Conservation (phyloP, 2,113 vertebrate genomes). For the Mormyrus lacerda region DNA sequence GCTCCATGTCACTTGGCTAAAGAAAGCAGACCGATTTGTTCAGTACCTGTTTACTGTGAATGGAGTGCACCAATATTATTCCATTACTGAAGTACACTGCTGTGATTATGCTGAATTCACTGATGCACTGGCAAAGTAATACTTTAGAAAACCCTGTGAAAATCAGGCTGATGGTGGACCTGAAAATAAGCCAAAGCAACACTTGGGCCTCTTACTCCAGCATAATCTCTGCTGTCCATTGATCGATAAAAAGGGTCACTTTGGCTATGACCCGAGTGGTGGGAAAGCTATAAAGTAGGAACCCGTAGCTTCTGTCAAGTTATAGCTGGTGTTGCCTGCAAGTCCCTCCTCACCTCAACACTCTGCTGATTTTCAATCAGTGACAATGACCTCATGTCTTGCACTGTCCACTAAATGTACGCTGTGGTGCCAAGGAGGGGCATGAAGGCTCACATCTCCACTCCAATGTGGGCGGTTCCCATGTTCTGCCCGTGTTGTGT, state of each 20-base stretch:
- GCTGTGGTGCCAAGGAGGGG: not conserved
- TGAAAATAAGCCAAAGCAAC: not conserved
- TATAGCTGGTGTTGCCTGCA: not conserved
- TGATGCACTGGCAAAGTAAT: not conserved
- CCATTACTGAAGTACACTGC: not conserved
- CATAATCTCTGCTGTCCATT: no score
- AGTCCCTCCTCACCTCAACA: not conserved
- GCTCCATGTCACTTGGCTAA: not conserved
- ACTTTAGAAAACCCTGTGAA: not conserved
- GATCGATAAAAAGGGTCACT: not conserved
- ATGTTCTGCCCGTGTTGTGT: not conserved
- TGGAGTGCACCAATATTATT: not conserved
- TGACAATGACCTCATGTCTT: not conserved
- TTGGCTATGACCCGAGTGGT: not conserved
- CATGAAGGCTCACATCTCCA: not conserved
- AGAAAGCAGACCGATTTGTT: not conserved
- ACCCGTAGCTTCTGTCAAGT: not conserved
- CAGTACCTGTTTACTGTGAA: not conserved
- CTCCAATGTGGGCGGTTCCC: not conserved
- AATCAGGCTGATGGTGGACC: not conserved
- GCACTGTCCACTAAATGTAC: not conserved
- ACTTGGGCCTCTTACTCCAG: not conserved
- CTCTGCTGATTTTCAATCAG: not conserved
- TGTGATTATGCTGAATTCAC: not conserved
- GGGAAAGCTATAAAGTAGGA: not conserved